These are phyloP conservation scores for Sciurus carolinensis DNA, from an alignment of 2,797 vertebrate species.

Conservation along the genomic window DNA sequence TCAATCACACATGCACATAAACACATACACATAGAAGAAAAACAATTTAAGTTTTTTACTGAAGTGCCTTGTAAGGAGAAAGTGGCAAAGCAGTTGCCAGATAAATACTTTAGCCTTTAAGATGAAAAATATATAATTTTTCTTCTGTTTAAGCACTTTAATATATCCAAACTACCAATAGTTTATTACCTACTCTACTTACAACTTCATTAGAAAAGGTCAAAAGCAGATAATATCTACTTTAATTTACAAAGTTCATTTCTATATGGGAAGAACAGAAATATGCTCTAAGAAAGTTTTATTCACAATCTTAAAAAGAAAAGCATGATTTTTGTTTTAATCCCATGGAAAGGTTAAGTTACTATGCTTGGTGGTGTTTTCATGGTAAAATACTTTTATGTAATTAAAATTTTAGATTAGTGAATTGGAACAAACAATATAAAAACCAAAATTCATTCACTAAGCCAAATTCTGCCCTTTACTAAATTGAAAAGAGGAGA, in stretches of 20 bases:
- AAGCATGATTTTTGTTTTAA: conserved; percentile 20
- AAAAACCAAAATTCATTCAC: conserved; percentile 43
- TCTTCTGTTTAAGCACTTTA: conserved; percentile 24
- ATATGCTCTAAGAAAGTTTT: background rate
- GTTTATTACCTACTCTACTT: conserved; percentile 2
- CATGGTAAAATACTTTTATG: conserved; percentile 3
- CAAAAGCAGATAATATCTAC: background rate
- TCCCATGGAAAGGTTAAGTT: background rate
- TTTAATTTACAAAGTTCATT: conserved; percentile 14
- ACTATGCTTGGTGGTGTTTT: conserved; percentile 45
- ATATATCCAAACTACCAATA: background rate
- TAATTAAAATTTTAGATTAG: conserved; percentile 64
- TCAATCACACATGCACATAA: background rate
- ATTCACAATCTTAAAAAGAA: background rate
- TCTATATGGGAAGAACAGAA: background rate
- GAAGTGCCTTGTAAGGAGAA: background rate
- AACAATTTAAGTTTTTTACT: background rate
- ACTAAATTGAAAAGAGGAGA: background rate
- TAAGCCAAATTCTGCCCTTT: conserved; percentile 58
- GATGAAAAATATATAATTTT: background rate
- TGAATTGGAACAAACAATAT: conserved; percentile 53
- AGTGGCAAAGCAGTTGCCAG: background rate
- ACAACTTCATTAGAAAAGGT: background rate
- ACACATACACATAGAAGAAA: background rate
- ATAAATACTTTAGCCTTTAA: conserved; percentile 18